Base-by-base conservation (phyloP, 2,797 vertebrate species). In the Phoeniculus purpureus region DNA sequence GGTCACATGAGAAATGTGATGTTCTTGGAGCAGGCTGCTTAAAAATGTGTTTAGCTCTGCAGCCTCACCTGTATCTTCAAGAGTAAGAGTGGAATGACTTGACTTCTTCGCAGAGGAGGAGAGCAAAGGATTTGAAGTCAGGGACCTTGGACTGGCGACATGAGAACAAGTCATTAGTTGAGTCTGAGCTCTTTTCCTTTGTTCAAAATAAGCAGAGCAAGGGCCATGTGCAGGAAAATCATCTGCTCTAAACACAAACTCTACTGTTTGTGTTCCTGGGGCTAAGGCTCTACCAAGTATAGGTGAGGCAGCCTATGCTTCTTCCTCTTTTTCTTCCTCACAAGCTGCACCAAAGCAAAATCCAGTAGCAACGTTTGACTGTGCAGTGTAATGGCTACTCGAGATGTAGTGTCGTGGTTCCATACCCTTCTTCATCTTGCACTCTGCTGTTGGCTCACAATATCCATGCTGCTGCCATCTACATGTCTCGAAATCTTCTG, bases 281-380 rank as follows among this genome's bases (percentile, higher is more conserved):
- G 40, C 12, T 50, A 48, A 78, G 26, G 12, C 18, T 60, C 17
- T 27, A 32, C 29, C 65, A 66, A 77, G 14, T 12, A 29, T 0
- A 2, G 40, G 23, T 40, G 29, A 67, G 20, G 9, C 17, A 55
- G 25, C n/a, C 15, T 3, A 1, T 15, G 29, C 29, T 50, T 16
- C 34, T 60, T 52, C 31, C 26, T 27, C 27, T 37, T 9, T 52
- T 19, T 66, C 61, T 54, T 60, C 27, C 54, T 80, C 62, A 7
- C 25, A 15, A 0, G 3, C 20, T 43, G 40, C 1, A 5, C 20
- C n/a, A 37, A 79, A 67, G 55, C 29, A 67, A 32, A 67, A 25
- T 21, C 5, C 23, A 32, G 27, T 11, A 48, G 7, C 37, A 11
- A 8, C 0, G 0, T 17, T 29, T 3, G 10, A 31, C 27, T 12